phyloP scores from a whole-genome alignment of 30 jellyfish, hydroid and myxozoan genomes.

The Morbakka virulenta region DNA sequence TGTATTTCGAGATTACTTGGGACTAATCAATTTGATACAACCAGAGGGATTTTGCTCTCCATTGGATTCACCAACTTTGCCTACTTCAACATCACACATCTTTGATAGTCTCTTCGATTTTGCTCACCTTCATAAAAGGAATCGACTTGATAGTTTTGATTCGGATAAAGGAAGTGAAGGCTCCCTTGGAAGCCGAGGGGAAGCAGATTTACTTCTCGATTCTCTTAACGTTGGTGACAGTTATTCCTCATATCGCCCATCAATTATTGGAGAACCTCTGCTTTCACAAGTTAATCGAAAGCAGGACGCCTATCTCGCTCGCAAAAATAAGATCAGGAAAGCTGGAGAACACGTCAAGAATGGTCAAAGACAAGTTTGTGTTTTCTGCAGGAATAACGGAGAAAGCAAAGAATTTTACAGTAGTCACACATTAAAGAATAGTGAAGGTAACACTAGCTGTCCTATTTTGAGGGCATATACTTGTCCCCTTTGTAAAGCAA shows the following conservation, averaged over 20 bases:
- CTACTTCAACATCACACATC: slow-evolving; percentile 3
- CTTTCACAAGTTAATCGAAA: slow-evolving; percentile 29
- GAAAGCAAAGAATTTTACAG: slow-evolving; percentile 95
- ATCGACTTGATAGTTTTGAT: slow-evolving; percentile 91
- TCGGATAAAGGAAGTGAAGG: slow-evolving; percentile 78
- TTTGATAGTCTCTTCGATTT: slow-evolving; percentile 17
- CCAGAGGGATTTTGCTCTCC: slow-evolving; percentile 66
- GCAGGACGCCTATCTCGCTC: background rate
- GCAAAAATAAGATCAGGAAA: slow-evolving; percentile 34
- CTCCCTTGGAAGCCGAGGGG: slow-evolving; percentile 85
- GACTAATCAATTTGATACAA: slow-evolving; percentile 78
- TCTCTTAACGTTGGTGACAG: slow-evolving; percentile 35
- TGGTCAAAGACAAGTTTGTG: slow-evolving; percentile 85
- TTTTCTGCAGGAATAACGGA: slow-evolving; percentile 95
- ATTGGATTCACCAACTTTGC: slow-evolving; percentile 11
- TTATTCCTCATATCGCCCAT: slow-evolving; percentile 43
- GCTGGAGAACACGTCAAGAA: slow-evolving; percentile 48
- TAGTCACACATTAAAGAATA: slow-evolving; percentile 90
- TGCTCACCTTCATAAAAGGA: slow-evolving; percentile 39
- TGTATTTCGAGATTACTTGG: slow-evolving; percentile 92
- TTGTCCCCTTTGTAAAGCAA: slow-evolving; percentile 98
- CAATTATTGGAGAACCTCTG: slow-evolving; percentile 64
- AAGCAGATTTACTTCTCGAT: slow-evolving; percentile 62
- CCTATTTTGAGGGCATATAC: slow-evolving; percentile 98
- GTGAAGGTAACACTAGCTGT: slow-evolving; percentile 96